A percentile compares a stretch with the other conserved stretches of the same genome.
These are phyloP conservation scores for Halictus quadricinctus DNA, from an alignment of 2,888 invertebrate genomes.

Conservation along the genomic window DNA sequence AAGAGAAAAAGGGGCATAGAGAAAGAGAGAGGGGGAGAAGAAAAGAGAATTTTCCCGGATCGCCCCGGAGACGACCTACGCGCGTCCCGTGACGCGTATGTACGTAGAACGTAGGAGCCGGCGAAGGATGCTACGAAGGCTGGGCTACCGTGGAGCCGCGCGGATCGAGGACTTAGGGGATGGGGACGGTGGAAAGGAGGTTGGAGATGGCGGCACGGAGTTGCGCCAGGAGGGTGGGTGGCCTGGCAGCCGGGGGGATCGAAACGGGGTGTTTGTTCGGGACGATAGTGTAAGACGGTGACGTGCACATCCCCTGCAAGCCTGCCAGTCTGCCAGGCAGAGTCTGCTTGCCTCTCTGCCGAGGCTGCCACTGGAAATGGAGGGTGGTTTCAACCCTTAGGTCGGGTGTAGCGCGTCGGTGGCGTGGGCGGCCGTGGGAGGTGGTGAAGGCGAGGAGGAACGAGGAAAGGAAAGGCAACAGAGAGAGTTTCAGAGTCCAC, in stretches of 20 bases:
- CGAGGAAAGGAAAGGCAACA: slow-evolving; percentile 46
- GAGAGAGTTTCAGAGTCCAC: slow-evolving; percentile 55
- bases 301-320: slow-evolving; percentile 80
- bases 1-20: not conserved
- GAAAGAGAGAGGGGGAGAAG: not conserved
- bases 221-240: slow-evolving; percentile 67
- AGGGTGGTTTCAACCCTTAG: slow-evolving; percentile 79
- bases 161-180: slow-evolving; percentile 17
- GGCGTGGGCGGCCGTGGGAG: slow-evolving; percentile 70
- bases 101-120: slow-evolving; percentile 57
- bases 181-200: slow-evolving; percentile 56
- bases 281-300: slow-evolving; percentile 82
- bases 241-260: slow-evolving; percentile 59
- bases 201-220: slow-evolving; percentile 66
- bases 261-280: slow-evolving; percentile 81
- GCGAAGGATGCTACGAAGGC: slow-evolving; percentile 72
- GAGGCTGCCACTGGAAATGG: slow-evolving; percentile 77
- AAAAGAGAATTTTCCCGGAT: slow-evolving; percentile 30
- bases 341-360: slow-evolving; percentile 73
- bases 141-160: slow-evolving; percentile 56
- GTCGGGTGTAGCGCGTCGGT: slow-evolving; percentile 70
- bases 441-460: slow-evolving; percentile 69
- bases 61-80: slow-evolving; percentile 62
- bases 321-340: slow-evolving; percentile 75
- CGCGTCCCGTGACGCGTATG: slow-evolving; percentile 65